Evolutionary conservation across 2,113 vertebrate species (phyloP).

Genomic region (Cisticola juncidis): DNA sequence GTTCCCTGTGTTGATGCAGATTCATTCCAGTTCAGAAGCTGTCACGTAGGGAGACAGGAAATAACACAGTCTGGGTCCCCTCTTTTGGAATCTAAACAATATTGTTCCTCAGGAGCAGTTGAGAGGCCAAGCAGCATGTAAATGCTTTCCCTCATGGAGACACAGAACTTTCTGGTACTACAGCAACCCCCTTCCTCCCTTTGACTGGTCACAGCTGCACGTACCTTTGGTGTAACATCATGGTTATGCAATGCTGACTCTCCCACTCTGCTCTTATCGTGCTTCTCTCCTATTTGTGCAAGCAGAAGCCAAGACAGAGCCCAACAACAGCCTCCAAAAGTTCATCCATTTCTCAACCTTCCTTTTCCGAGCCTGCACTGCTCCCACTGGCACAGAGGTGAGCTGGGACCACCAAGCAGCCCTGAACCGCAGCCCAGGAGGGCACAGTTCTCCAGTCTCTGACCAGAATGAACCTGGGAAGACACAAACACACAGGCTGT

Average conservation of each 20-base stretch:
- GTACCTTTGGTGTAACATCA: conserved; percentile 27
- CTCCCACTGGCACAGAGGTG: neutral
- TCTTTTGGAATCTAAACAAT: conserved; percentile 30
- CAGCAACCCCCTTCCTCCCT: neutral
- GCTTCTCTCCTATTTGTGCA: neutral
- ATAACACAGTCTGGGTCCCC: conserved; percentile 33
- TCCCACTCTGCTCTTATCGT: neutral
- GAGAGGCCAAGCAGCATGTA: neutral
- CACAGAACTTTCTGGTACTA: neutral
- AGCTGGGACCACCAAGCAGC: neutral
- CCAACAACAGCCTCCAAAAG: rapidly evolving
- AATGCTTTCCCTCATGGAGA: conserved; percentile 26
- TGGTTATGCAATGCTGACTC: neutral
- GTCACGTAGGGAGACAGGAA: conserved; percentile 13
- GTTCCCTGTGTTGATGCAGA: neutral
- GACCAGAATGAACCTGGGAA: neutral
- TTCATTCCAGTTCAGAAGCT: neutral
- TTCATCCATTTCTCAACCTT: neutral
- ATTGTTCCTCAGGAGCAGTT: neutral
- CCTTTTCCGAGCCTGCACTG: neutral
- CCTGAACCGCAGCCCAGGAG: neutral
- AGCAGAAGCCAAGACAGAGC: neutral
- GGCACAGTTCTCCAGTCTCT: neutral
- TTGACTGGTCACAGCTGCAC: neutral
- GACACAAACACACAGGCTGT: rapidly evolving